Percentiles rank a stretch among this genome's conserved stretches.
Conservation (phyloP, 2,113 vertebrate genomes). For the Pangasianodon hypophthalmus region DNA sequence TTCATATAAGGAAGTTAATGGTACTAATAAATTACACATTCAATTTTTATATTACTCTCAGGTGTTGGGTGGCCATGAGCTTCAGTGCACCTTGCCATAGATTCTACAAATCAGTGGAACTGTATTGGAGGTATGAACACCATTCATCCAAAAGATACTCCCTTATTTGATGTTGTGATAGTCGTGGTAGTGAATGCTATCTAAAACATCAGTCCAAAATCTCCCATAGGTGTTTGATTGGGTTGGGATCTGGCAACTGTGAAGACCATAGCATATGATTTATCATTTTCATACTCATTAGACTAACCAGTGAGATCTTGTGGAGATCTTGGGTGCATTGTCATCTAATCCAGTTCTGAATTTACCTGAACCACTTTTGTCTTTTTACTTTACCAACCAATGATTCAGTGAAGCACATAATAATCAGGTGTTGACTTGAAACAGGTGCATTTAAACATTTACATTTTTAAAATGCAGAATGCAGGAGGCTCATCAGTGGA, state of each 20-base stretch:
- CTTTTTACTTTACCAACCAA: neutral
- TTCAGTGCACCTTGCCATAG: neutral
- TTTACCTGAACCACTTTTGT: neutral
- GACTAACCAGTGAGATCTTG: neutral
- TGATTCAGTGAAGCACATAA: neutral
- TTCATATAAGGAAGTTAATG: neutral
- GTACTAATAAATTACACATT: neutral
- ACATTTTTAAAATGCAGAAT: neutral
- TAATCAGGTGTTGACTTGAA: neutral
- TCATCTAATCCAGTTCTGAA: neutral
- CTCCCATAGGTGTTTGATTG: neutral
- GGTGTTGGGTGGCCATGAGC: neutral
- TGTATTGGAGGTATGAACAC: neutral
- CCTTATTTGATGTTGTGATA: neutral
- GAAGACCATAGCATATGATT: neutral
- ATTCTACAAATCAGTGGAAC: neutral
- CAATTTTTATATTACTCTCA: neutral
- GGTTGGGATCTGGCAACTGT: neutral
- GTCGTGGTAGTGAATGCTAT: neutral
- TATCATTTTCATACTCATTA: neutral
- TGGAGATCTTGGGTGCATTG: too few relatives aligned
- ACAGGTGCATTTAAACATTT: neutral
- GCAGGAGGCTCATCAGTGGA: neutral
- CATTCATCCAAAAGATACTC: neutral
- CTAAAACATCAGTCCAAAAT: neutral